phyloP scores from a whole-genome alignment of 2,888 invertebrate genomes.

The Melikaiella ostensackeni region DNA sequence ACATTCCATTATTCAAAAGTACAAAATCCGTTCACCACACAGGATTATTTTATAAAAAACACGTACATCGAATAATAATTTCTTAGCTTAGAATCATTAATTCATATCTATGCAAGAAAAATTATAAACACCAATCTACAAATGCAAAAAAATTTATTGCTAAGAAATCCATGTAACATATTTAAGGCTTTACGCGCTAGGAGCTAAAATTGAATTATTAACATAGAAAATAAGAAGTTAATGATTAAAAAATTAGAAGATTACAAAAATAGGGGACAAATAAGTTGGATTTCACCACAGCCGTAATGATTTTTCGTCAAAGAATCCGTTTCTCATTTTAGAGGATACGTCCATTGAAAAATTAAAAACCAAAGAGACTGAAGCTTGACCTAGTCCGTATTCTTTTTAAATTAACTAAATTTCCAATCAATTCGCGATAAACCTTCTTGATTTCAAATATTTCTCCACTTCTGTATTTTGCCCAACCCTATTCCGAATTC shows the following conservation, averaged over 20 bases:
- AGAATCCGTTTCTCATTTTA: background rate
- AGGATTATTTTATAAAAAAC: background rate
- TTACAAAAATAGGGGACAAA: conserved; percentile 5
- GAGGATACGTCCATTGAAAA: background rate
- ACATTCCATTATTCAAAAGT: conserved; percentile 28
- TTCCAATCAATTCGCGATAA: background rate
- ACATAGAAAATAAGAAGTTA: background rate
- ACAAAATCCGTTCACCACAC: conserved; percentile 24
- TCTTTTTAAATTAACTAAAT: background rate
- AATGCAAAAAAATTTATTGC: background rate
- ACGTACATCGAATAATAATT: background rate
- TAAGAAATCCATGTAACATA: background rate
- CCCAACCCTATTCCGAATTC: conserved; percentile 23
- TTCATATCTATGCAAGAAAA: conserved; percentile 10
- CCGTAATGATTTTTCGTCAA: background rate
- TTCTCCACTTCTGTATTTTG: conserved; percentile 14
- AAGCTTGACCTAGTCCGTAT: background rate
- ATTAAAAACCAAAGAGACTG: conserved; percentile 1
- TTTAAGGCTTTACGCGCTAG: background rate
- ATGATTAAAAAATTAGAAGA: background rate
- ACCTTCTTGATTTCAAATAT: background rate
- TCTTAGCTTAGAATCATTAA: background rate
- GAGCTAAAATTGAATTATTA: background rate
- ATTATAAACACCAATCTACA: background rate
- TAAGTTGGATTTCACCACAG: background rate